Conservation (phyloP, 2,113 vertebrate genomes). For the Siphamia tubifer region DNA sequence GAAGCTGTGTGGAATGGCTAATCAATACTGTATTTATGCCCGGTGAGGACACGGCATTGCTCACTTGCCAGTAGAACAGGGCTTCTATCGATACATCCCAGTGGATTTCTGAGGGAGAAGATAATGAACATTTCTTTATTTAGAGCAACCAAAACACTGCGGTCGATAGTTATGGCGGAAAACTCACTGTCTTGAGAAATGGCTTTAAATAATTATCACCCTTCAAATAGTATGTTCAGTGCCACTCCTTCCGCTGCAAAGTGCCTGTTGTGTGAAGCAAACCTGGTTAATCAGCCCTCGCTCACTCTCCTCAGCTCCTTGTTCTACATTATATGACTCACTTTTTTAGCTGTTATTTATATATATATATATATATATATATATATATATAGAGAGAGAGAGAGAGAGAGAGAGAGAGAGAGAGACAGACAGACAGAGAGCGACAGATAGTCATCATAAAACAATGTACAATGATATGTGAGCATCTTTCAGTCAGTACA, state of each 20-base stretch:
- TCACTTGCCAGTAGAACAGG: constrained; percentile 68
- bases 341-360: too few relatives aligned
- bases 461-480: too few relatives aligned
- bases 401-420: too few relatives aligned
- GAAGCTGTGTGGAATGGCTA: constrained; percentile 69
- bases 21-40: constrained; percentile 82
- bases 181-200: constrained; percentile 36
- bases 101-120: constrained; percentile 51
- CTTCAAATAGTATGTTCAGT: constrained; percentile 24
- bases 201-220: constrained; percentile 48
- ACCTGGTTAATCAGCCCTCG: not conserved
- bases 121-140: constrained; percentile 72
- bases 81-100: constrained; percentile 65
- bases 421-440: too few relatives aligned
- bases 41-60: constrained; percentile 69
- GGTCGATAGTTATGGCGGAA: constrained; percentile 52
- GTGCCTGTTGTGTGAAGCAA: constrained; percentile 29
- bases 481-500: too few relatives aligned
- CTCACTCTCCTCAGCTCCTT: not conserved
- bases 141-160: constrained; percentile 64
- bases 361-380: too few relatives aligned
- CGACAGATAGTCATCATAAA: too few relatives aligned
- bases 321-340: too few relatives aligned
- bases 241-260: constrained; percentile 1
- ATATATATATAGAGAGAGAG: too few relatives aligned